These are phyloP conservation scores for Sipha maydis DNA, from an alignment of 2,888 invertebrate genomes.

Conservation along the genomic window DNA sequence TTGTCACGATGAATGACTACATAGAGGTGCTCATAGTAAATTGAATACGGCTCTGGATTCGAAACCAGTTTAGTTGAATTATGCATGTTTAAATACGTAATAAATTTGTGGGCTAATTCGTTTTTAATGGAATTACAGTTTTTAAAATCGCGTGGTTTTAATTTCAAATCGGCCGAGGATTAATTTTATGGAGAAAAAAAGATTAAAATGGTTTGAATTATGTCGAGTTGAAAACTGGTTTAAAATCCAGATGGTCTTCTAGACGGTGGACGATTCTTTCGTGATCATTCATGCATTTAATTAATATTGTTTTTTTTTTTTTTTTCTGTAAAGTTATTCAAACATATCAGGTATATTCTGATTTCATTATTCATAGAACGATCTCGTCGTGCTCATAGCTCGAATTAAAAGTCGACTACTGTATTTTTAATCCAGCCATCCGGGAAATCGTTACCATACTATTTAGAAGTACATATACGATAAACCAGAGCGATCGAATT, in stretches of 20 bases:
- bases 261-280: slow-evolving; percentile 51
- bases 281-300: slow-evolving; percentile 53
- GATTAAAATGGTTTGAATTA: slow-evolving; percentile 43
- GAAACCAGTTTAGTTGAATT: slow-evolving; percentile 37
- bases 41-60: slow-evolving; percentile 27
- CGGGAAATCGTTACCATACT: neutral
- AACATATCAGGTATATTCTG: slow-evolving; percentile 32
- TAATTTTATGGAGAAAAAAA: slow-evolving; percentile 19
- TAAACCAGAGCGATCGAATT: no score
- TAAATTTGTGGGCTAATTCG: slow-evolving; percentile 36
- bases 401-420: slow-evolving; percentile 17
- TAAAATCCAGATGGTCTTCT: slow-evolving; percentile 42
- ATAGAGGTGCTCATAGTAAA: neutral
- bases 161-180: slow-evolving; percentile 17
- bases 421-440: neutral
- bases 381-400: slow-evolving; percentile 1
- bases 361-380: slow-evolving; percentile 48
- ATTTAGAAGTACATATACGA: no score
- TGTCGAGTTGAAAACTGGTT: slow-evolving; percentile 48
- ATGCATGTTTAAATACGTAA: neutral
- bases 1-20: neutral
- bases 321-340: slow-evolving; percentile 7
- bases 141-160: slow-evolving; percentile 28
- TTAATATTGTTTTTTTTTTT: slow-evolving; percentile 50
- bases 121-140: slow-evolving; percentile 39